Conservation (phyloP, 2,888 invertebrate genomes). For the Apamea epomidion region DNA sequence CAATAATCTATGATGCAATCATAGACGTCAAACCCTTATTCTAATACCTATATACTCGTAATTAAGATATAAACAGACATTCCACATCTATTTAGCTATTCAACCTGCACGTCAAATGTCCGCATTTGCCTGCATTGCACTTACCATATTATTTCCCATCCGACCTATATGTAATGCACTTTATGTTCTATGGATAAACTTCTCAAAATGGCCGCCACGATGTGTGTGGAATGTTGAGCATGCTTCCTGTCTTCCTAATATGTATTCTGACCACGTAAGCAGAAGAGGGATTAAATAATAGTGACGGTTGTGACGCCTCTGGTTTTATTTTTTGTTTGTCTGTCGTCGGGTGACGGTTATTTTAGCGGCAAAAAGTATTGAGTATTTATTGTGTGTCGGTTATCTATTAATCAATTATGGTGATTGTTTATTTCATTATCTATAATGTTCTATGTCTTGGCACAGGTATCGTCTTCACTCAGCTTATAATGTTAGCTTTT, state of each 20-base stretch:
- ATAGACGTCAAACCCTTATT: background rate
- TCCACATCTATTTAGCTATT: conserved; percentile 54
- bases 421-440: background rate
- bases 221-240: conserved; percentile 75
- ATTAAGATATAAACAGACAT: conserved; percentile 37
- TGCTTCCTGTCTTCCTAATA: conserved; percentile 80
- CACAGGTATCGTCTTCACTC: background rate
- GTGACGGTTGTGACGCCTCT: conserved; percentile 35
- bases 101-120: conserved; percentile 53
- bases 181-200: conserved; percentile 69
- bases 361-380: background rate
- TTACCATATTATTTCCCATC: conserved; percentile 52
- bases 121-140: conserved; percentile 56
- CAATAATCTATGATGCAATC: background rate
- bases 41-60: background rate
- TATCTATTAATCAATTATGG: background rate
- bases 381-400: background rate
- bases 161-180: conserved; percentile 64
- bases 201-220: conserved; percentile 78
- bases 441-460: too few species aligned
- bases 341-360: conserved; percentile 37
- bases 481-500: background rate
- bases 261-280: conserved; percentile 75
- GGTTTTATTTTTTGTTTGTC: conserved; percentile 30
- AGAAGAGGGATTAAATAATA: conserved; percentile 72